phyloP scores from a whole-genome alignment of 2,113 vertebrate species.

The Actenoides hombroni region DNA sequence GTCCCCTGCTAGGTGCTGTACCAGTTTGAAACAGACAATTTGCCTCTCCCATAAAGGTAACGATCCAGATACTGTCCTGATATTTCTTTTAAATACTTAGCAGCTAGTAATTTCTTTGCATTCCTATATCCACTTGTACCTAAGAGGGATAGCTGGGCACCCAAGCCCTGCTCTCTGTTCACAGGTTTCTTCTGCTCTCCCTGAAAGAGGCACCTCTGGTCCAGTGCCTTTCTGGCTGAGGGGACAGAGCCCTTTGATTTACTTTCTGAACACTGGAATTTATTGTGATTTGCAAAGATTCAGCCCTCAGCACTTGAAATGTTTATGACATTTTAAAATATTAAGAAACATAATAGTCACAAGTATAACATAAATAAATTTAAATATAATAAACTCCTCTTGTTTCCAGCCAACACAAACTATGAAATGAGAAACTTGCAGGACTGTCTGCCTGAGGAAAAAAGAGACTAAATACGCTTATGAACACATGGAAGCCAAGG shows the following conservation, averaged over 20 bases:
- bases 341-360: constrained; percentile 25
- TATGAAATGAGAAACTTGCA: not conserved
- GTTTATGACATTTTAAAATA: constrained; percentile 35
- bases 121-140: not conserved
- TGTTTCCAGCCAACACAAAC: not conserved
- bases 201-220: not conserved
- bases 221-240: not conserved
- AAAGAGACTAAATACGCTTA: not conserved
- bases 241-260: not conserved
- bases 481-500: not conserved
- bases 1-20: not conserved
- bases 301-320: constrained; percentile 1
- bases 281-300: not conserved
- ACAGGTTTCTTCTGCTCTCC: not conserved
- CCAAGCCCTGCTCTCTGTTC: not conserved
- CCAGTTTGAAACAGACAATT: not conserved
- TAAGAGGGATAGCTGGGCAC: not conserved
- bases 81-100: not conserved
- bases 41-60: not conserved
- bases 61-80: not conserved
- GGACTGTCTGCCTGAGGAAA: not conserved
- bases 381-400: constrained; percentile 3
- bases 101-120: not conserved
- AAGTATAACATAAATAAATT: constrained; percentile 24
- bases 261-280: not conserved